Conservation (phyloP, 2,888 invertebrate genomes). For the Deroplatys truncata region DNA sequence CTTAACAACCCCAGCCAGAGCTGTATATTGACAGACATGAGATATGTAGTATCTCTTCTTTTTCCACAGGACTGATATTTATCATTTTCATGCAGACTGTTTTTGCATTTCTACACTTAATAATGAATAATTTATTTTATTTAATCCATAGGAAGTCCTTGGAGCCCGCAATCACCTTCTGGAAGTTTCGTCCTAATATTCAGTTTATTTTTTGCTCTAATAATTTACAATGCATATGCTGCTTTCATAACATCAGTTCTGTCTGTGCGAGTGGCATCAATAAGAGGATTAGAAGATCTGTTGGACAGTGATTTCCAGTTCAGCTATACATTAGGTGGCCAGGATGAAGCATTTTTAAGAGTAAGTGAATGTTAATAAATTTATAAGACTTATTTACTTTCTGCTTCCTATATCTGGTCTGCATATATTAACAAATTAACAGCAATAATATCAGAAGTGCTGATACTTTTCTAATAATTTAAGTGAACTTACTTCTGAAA, state of each 20-base stretch:
- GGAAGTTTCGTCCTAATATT: slow-evolving; percentile 56
- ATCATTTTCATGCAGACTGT: no score
- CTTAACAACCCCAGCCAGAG: no score
- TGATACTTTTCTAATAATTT: no score
- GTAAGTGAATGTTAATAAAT: slow-evolving; percentile 41
- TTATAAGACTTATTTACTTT: neutral
- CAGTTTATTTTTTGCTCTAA: slow-evolving; percentile 56
- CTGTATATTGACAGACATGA: no score
- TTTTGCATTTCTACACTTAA: no score
- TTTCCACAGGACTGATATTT: no score
- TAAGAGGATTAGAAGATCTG: slow-evolving; percentile 57
- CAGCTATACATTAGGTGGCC: slow-evolving; percentile 56
- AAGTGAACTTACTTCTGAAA: no score
- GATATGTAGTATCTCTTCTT: no score
- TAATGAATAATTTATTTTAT: neutral
- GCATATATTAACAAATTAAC: no score
- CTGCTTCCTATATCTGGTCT: no score
- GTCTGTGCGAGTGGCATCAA: slow-evolving; percentile 53
- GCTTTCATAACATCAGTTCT: slow-evolving; percentile 64
- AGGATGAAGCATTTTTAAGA: slow-evolving; percentile 60
- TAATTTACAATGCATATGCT: slow-evolving; percentile 62
- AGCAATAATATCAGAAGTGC: no score
- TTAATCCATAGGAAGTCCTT: slow-evolving; percentile 50
- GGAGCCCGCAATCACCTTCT: slow-evolving; percentile 54
- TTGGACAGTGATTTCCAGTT: slow-evolving; percentile 56